Base-by-base conservation (phyloP, 37 sponge, comb jelly and placozoan genomes). In the Axinella damicornis region DNA sequence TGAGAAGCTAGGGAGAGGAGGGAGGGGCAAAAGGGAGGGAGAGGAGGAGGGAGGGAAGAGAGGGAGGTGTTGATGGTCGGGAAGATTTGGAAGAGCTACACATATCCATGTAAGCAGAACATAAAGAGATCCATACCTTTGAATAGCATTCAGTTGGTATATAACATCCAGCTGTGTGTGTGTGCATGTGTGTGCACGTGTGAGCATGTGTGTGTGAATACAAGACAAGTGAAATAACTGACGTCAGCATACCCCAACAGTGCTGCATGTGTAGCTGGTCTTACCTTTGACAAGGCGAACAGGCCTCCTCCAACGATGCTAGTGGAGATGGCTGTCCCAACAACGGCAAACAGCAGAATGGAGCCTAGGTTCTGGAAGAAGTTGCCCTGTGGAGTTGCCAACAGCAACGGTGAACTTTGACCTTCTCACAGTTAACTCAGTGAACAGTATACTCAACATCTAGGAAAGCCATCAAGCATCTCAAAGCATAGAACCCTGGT, bases 291-390 rank as follows among this genome's bases (percentile, higher is more conserved):
- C 35, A 98, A 81, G 0, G 73, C 69, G 46, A 73, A 95, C 32
- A 95, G 77, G 2, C 94, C 96, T 9, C 92, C 96, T 55, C 98
- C 98, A 4, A 98, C 94, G 2, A 95, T 88, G 37, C 91, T 69
- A 1, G 98, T 95, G 24, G 96, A 95, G 56, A 98, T 89, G 21
- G 96, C 92, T 16, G 98, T 98, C 19, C 98, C 98, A 14, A 95
- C 31, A 25, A 98, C 92, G 40, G 98, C 98, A 89, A 98, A 98
- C 46, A 93, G 34, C 12, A 98, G 57, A 52, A 98, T 98, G 40
- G 98, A 93, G 13, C 98, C 98, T 55, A 98, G 59, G 72, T 98
- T 98, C 79, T 93, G 90, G 78, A 98, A 98, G 84, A 98, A 98
- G 89, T 98, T 95, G 28, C 98, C 96, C 98, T 97, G 75, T 18